Percentiles rank a stretch among this genome's conserved stretches.
These are phyloP conservation scores for Monochamus alternatus DNA, from an alignment of 2,888 invertebrate genomes.

Conservation along the genomic window DNA sequence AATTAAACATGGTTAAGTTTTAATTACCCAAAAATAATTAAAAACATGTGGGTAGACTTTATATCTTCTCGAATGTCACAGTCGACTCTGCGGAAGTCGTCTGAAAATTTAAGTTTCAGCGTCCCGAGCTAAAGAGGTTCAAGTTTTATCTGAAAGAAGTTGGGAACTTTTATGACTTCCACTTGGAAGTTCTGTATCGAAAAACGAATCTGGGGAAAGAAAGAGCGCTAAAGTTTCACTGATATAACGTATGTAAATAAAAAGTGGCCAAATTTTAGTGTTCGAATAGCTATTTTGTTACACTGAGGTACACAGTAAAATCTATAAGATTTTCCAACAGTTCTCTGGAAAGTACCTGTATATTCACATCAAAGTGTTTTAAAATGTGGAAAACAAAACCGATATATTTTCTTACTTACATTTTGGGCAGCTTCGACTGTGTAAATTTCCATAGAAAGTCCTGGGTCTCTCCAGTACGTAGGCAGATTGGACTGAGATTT, in stretches of 20 bases:
- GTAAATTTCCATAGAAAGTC: slow-evolving; percentile 73
- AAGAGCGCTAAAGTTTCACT: background rate
- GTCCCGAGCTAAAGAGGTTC: background rate
- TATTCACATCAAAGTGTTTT: no score
- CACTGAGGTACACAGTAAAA: no score
- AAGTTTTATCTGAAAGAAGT: slow-evolving; percentile 1
- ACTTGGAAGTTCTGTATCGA: background rate
- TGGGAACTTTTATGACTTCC: slow-evolving; percentile 1
- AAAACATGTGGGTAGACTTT: slow-evolving; percentile 10
- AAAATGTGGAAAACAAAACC: no score
- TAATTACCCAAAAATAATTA: background rate
- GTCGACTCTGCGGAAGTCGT: slow-evolving; percentile 34
- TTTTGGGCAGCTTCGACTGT: slow-evolving; percentile 73
- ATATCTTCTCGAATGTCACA: slow-evolving; percentile 32
- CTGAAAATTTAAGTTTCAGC: slow-evolving; percentile 22
- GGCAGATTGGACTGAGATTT: slow-evolving; percentile 69
- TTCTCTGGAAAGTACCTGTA: no score
- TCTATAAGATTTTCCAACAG: no score
- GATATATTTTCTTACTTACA: slow-evolving; percentile 53
- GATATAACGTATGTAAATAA: background rate
- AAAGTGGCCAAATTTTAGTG: background rate
- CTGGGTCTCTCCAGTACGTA: slow-evolving; percentile 73
- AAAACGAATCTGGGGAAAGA: background rate
- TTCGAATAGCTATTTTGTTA: no score
- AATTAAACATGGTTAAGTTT: background rate